Evolutionary conservation across 2,888 invertebrate genomes (phyloP), one percentile per base, ranked within the genome.

Genomic region (Anticlea derivata): DNA sequence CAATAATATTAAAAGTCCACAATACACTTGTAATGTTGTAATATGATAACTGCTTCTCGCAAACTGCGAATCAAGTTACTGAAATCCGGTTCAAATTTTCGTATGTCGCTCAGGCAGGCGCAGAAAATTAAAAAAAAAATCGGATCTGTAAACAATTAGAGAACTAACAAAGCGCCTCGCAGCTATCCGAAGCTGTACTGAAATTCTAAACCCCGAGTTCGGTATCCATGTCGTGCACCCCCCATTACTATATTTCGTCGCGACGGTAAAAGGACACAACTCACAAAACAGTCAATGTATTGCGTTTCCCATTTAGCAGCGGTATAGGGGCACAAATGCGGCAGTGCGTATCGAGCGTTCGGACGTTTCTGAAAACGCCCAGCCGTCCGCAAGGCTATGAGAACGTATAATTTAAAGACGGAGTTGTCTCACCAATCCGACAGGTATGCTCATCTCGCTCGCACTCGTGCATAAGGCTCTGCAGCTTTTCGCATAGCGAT

Each of bases 351-450:
- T 20, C 12, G 33, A 23, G 12, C 47, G 48, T 61, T 80, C 48
- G 6, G 73, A 46, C 77, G 34, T 74, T 86, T 61, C 61, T 44
- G 7, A 29, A 54, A 69, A 58, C 61, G 55, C 59, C 61, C 60
- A 63, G 45, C 41, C 55, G 60, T 72, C 76, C 83, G 82, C 88
- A 87, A 90, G 89, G 89, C 90, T 89, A 89, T 90, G 90, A 90
- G 90, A 90, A 90, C 90, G 85, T 90, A 83, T 89, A 89, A 90
- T 90, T 90, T 88, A 83, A 89, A 87, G 90, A 86, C 88, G 90
- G 80, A 83, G 82, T 65, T 76, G 76, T 38, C 75, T 55, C 59
- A 66, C 63, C 57, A 58, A 61, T 66, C 58, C 63, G 55, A 59
- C 45, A 34, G 39, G 40, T 86, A 76, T 68, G 65, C 38, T 60